Percentiles rank a stretch among this genome's conserved stretches.
Evolutionary conservation across 2,888 invertebrate genomes (phyloP).

Genomic region (Xylota segnis): DNA sequence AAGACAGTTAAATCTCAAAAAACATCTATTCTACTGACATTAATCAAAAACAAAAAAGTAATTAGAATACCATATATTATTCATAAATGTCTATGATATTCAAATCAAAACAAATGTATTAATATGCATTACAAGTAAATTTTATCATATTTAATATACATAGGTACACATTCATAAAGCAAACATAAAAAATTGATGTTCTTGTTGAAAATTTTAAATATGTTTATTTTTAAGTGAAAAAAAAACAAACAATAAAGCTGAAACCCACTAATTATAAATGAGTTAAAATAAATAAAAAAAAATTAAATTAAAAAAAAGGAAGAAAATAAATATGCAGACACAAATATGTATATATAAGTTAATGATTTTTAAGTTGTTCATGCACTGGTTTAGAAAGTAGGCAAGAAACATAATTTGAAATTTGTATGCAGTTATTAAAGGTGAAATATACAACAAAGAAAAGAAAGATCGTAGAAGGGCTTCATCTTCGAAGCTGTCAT

Average conservation of each 20-base stretch:
- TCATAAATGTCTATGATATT: neutral
- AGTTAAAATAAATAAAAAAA: neutral
- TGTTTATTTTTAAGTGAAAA: neutral
- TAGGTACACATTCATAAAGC: neutral
- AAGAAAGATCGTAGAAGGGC: neutral
- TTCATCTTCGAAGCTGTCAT: neutral
- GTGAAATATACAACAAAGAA: neutral
- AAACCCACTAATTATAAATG: neutral
- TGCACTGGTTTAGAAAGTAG: neutral
- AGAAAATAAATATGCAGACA: conserved; percentile 17
- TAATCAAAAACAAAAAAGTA: neutral
- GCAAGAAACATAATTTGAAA: neutral
- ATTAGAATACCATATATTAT: neutral
- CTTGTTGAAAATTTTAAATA: neutral
- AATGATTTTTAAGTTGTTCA: neutral
- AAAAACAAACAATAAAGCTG: neutral
- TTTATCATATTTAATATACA: neutral
- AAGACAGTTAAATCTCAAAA: too few relatives aligned
- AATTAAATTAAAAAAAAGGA: conserved; percentile 3
- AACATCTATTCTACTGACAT: neutral
- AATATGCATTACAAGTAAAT: neutral
- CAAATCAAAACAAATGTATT: neutral
- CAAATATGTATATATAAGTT: conserved; percentile 13
- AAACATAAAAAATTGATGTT: neutral
- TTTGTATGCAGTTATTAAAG: neutral